Base-by-base conservation (phyloP, 2,888 invertebrate species). In the Theretra japonica region DNA sequence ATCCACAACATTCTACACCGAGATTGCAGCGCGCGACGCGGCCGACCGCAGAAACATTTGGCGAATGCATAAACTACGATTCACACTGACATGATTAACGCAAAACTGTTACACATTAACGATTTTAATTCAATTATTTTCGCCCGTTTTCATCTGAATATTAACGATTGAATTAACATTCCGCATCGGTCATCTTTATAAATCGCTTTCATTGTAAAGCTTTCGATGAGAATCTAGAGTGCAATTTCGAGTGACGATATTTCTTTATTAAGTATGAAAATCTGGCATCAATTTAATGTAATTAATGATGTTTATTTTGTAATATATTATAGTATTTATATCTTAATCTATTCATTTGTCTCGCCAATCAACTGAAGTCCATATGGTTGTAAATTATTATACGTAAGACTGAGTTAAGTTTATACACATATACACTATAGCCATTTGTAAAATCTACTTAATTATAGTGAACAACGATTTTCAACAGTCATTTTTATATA, bases 11-110 rank as follows among this genome's bases (percentile, higher is more conserved):
- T 76, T 76, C 74, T 76, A 74, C 68, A 78, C 65, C 69, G 62
- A 69, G 76, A 75, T 76, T 68, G 68, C 68, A 74, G 53, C 53
- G 53, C 41, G 41, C 41, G 41, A 41, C 41, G 41, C 41, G 41
- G 15, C 74, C 75, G 78, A 71, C 72, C 74, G 74, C 72, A 79
- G 78, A 76, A 84, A 76, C 84, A 85, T 86, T 84, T 83, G 83
- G 82, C 78, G 73, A 79, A 84, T 78, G 75, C 82, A 86, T 86
- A 82, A 85, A 82, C 77, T 81, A 80, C 74, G 78, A 75, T 80
- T 86, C 83, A 86, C 84, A 79, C 84, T 73, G 82, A 86, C 81
- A 83, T 86, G 75, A 85, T 87, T 86, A 86, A 86, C 81, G 79
- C 76, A 76, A 80, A 83, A 84, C 82, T 79, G 77, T 84, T 81